These are phyloP conservation scores for Quadroppia sp. DNA, from an alignment of 2,888 invertebrate species.

Conservation along the genomic window DNA sequence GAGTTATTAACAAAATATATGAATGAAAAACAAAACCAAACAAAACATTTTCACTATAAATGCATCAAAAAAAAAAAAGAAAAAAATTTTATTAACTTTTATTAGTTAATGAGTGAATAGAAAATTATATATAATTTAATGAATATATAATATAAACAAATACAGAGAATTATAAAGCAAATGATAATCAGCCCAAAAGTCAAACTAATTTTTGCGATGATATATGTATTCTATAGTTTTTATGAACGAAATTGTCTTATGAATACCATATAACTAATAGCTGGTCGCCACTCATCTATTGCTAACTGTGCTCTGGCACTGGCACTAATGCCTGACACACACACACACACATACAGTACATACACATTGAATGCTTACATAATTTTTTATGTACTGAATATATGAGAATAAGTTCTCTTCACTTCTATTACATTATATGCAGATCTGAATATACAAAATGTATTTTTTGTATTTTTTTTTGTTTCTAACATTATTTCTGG, in stretches of 20 bases:
- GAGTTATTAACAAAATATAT: too few relatives aligned
- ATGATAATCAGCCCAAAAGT: not conserved
- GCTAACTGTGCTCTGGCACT: not conserved
- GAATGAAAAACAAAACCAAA: too few relatives aligned
- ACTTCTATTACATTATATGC: too few relatives aligned
- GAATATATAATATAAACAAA: too few relatives aligned
- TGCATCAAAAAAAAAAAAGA: too few relatives aligned
- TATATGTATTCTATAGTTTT: not conserved
- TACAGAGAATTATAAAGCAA: not conserved
- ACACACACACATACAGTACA: too few relatives aligned
- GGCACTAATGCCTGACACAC: not conserved
- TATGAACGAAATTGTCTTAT: not conserved
- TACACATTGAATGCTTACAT: not conserved
- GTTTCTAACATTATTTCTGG: not conserved
- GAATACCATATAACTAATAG: constrained; percentile 9
- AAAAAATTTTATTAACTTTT: too few relatives aligned
- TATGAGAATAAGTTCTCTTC: not conserved
- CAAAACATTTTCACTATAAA: too few relatives aligned
- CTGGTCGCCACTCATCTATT: not conserved
- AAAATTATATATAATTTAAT: too few relatives aligned
- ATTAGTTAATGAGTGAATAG: too few relatives aligned
- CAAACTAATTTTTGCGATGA: not conserved
- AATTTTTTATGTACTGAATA: not conserved
- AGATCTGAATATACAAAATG: too few relatives aligned
- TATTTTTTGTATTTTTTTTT: not conserved